Percentiles rank a stretch among this genome's conserved stretches.
These are phyloP conservation scores for Choreutis nemorana DNA, from an alignment of 2,888 invertebrate species.

Conservation along the genomic window DNA sequence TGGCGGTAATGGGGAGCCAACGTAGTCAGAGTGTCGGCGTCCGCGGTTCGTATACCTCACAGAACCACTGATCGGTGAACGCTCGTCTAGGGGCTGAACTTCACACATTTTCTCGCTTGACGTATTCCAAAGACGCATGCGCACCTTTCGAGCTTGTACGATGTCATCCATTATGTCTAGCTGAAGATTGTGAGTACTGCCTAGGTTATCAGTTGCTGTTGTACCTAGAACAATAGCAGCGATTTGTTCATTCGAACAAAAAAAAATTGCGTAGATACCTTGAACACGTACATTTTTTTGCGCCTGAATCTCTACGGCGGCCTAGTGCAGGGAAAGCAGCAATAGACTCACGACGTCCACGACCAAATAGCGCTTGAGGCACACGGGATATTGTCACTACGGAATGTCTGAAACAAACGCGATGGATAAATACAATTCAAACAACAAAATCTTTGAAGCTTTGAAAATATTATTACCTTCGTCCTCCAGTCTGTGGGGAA, in stretches of 20 bases:
- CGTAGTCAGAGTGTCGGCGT: conserved; percentile 78
- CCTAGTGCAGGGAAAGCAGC: conserved; percentile 75
- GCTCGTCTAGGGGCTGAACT: conserved; percentile 80
- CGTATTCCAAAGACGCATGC: conserved; percentile 86
- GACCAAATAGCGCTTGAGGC: conserved; percentile 78
- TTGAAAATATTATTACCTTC: conserved; percentile 37
- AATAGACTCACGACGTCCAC: conserved; percentile 81
- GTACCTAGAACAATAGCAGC: conserved; percentile 55
- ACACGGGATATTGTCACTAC: conserved; percentile 88
- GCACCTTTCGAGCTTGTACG: conserved; percentile 80
- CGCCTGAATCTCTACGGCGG: conserved; percentile 48
- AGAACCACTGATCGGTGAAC: conserved; percentile 52
- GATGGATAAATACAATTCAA: conserved; percentile 5
- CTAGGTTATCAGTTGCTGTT: conserved; percentile 74
- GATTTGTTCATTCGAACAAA: background rate
- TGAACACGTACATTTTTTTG: conserved; percentile 46
- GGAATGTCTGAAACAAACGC: conserved; percentile 73
- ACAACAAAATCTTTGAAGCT: background rate
- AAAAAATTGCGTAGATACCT: background rate
- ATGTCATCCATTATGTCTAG: conserved; percentile 91
- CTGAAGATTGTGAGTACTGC: conserved; percentile 84
- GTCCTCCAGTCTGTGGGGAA: conserved; percentile 77
- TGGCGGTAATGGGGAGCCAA: conserved; percentile 66
- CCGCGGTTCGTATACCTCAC: conserved; percentile 70
- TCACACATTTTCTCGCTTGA: conserved; percentile 83